phyloP scores from a whole-genome alignment of 2,888 invertebrate species.

The Abrostola triplasia region DNA sequence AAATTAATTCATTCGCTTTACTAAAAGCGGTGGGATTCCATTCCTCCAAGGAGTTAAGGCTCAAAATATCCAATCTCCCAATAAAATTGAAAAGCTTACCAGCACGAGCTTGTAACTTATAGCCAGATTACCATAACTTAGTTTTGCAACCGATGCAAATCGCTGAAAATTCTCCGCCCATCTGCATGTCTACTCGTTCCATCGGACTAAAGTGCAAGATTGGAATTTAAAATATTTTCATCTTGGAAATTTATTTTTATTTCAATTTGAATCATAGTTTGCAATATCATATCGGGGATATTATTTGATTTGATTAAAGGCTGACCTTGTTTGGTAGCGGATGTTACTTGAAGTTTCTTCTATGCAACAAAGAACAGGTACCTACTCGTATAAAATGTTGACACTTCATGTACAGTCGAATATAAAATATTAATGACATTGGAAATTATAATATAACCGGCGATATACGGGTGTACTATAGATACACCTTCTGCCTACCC shows the following conservation, averaged over 20 bases:
- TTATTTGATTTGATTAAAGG: conserved; percentile 24
- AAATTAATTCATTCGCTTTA: conserved; percentile 58
- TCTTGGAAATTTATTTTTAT: conserved; percentile 66
- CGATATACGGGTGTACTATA: too few relatives aligned
- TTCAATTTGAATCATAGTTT: conserved; percentile 48
- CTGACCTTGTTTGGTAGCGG: background rate
- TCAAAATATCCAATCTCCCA: conserved; percentile 61
- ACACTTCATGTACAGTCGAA: too few relatives aligned
- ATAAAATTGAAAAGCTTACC: conserved; percentile 80
- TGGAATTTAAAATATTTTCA: conserved; percentile 79
- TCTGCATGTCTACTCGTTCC: conserved; percentile 72
- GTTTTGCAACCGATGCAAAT: conserved; percentile 81
- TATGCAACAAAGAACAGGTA: too few relatives aligned
- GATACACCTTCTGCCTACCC: too few relatives aligned
- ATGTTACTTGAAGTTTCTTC: background rate
- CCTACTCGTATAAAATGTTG: too few relatives aligned
- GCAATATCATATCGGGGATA: conserved; percentile 43
- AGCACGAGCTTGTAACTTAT: conserved; percentile 75
- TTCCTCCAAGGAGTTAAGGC: conserved; percentile 60
- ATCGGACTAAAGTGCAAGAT: conserved; percentile 77
- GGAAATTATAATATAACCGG: too few relatives aligned
- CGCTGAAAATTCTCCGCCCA: conserved; percentile 75
- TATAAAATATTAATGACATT: too few relatives aligned
- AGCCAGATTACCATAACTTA: conserved; percentile 81
- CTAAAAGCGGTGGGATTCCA: conserved; percentile 60